Evolutionary conservation across 1,140 invertebrate species (phyloP).

Genomic region (Danaus plexippus): DNA sequence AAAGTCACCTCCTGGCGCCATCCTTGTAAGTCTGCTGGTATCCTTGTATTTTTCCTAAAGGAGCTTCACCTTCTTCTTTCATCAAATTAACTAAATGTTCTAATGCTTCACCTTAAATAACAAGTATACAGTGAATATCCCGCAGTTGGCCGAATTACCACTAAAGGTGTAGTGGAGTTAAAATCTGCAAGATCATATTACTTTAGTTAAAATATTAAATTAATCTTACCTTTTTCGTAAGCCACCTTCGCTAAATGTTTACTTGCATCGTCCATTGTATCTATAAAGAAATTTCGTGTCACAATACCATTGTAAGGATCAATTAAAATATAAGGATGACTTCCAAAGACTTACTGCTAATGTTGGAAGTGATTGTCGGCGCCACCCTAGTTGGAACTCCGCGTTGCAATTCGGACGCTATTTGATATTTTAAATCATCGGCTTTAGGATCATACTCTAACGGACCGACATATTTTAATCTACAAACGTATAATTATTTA

Average conservation of each 20-base stretch:
- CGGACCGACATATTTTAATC: conserved; percentile 31
- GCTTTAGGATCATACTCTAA: conserved; percentile 31
- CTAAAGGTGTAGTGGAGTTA: too few species aligned
- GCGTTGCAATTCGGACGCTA: conserved; percentile 33
- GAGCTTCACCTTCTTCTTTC: conserved; percentile 40
- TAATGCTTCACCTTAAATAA: conserved; percentile 34
- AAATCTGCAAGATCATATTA: too few species aligned
- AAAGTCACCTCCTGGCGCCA: conserved; percentile 37
- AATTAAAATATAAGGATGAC: too few species aligned
- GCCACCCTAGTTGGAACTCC: conserved; percentile 34
- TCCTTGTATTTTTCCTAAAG: conserved; percentile 38
- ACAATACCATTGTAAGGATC: neutral
- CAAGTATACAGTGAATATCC: too few species aligned
- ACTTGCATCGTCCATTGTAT: conserved; percentile 39
- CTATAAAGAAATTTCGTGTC: conserved; percentile 26
- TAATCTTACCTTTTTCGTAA: conserved; percentile 36
- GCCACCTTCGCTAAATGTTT: conserved; percentile 46
- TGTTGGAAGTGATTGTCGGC: conserved; percentile 27
- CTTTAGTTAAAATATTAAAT: too few species aligned
- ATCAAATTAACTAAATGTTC: conserved; percentile 40
- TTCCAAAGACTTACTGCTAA: conserved; percentile 23
- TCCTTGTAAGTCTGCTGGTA: conserved; percentile 44
- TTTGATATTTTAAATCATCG: conserved; percentile 36
- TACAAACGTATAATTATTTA: conserved; percentile 4
- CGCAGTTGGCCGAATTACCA: too few species aligned